These are phyloP conservation scores for Styela plicata DNA, from an alignment of 23 tunicate species.

Conservation along the genomic window DNA sequence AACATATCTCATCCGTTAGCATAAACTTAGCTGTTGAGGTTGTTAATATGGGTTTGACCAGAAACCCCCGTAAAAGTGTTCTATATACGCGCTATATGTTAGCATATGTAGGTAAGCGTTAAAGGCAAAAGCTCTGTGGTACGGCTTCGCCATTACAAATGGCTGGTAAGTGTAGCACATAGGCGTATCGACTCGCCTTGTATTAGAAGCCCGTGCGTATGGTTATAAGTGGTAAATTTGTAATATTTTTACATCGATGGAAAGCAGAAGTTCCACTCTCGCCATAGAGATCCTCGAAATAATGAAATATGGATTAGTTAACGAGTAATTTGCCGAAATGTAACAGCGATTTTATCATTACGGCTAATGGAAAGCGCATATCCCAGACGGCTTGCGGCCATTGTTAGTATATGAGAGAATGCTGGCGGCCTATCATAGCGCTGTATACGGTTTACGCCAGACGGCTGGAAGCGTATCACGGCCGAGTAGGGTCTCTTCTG, in stretches of 20 bases:
- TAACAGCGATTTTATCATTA: constrained; percentile 17
- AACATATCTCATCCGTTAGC: constrained; percentile 12
- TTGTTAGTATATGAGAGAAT: constrained; percentile 33
- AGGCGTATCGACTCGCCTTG: background rate
- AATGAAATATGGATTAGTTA: background rate
- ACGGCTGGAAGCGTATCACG: background rate
- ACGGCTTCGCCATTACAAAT: constrained; percentile 29
- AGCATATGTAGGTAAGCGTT: background rate
- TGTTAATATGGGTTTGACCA: constrained; percentile 11
- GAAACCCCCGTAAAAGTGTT: background rate
- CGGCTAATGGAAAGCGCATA: constrained; percentile 15
- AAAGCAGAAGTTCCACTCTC: background rate
- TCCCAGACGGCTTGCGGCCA: constrained; percentile 24
- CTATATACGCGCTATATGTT: constrained; percentile 7
- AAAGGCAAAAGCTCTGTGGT: background rate
- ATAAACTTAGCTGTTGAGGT: background rate
- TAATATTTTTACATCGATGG: background rate
- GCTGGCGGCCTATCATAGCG: constrained; percentile 37
- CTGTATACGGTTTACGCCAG: constrained; percentile 20
- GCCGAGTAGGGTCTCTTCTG: background rate
- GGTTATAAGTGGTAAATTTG: background rate
- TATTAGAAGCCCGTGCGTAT: background rate
- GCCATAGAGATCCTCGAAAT: background rate
- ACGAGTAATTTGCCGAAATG: background rate
- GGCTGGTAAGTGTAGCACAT: background rate